Percentiles rank a stretch among this genome's conserved stretches.
These are phyloP conservation scores for Nannoperca australis DNA, from an alignment of 2,797 vertebrate genomes.

Conservation along the genomic window DNA sequence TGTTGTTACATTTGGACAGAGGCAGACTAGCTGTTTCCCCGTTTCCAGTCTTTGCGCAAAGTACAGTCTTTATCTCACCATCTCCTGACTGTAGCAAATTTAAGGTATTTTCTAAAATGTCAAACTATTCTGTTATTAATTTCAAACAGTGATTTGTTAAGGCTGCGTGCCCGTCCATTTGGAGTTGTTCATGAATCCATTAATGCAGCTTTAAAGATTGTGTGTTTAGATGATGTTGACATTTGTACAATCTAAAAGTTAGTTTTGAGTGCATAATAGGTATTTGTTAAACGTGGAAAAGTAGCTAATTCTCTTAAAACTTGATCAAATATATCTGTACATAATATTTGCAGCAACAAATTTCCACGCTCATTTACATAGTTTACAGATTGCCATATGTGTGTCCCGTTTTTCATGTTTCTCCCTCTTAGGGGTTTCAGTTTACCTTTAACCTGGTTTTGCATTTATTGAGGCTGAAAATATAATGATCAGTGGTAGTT, in stretches of 20 bases:
- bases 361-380: not conserved
- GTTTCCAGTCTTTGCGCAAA: not conserved
- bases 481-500: not conserved
- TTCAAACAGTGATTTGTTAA: not conserved
- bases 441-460: not conserved
- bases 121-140: not conserved
- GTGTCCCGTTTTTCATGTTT: not conserved
- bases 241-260: not conserved
- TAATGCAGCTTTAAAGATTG: not conserved
- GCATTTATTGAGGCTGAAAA: not conserved
- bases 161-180: not conserved
- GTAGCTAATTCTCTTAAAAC: not conserved
- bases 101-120: not conserved
- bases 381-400: not conserved
- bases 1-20: too few species aligned
- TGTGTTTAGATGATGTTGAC: not conserved
- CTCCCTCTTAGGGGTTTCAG: not conserved
- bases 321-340: not conserved
- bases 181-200: not conserved
- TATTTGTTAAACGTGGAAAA: not conserved
- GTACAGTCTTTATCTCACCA: not conserved
- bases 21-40: too few species aligned
- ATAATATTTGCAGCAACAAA: not conserved
- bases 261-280: not conserved
- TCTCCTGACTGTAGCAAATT: not conserved